These are phyloP conservation scores for Spinibarbus caldwelli DNA, from an alignment of 2,797 vertebrate species.

Conservation along the genomic window DNA sequence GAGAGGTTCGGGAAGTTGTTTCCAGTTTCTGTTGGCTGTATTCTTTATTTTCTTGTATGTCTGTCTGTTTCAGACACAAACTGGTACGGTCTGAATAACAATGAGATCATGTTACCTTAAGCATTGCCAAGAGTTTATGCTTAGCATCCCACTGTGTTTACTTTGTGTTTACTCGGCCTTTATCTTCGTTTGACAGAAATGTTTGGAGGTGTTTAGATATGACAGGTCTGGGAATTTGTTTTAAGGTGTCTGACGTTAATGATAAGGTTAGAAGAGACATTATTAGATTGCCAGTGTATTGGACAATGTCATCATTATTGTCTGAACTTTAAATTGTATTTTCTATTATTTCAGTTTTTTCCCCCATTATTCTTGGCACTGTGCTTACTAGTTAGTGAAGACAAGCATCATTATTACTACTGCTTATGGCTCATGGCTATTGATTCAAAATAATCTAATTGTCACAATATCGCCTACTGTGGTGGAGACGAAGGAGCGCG, in stretches of 20 bases:
- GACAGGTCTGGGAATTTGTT: neutral
- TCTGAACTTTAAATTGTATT: neutral
- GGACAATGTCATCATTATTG: slow-evolving; percentile 9
- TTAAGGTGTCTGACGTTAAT: neutral
- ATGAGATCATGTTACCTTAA: slow-evolving; percentile 23
- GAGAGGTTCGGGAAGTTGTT: neutral
- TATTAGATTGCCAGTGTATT: neutral
- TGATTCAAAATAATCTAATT: neutral
- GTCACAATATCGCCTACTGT: too few relatives aligned
- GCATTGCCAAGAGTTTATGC: neutral
- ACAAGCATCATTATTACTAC: neutral
- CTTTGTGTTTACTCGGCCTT: slow-evolving; percentile 10
- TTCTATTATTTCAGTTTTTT: neutral
- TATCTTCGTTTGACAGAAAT: slow-evolving; percentile 8
- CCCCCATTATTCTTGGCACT: neutral
- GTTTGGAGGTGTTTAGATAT: slow-evolving; percentile 19
- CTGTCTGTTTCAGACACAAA: neutral
- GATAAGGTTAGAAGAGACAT: neutral
- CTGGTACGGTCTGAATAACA: slow-evolving; percentile 17
- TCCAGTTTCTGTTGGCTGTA: neutral
- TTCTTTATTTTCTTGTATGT: slow-evolving; percentile 2
- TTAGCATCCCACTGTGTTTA: slow-evolving; percentile 13
- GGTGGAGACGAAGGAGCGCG: too few relatives aligned
- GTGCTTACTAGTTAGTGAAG: neutral
- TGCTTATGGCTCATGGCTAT: neutral